phyloP scores from a whole-genome alignment of 1,140 invertebrate genomes.

The Triops longicaudatus region DNA sequence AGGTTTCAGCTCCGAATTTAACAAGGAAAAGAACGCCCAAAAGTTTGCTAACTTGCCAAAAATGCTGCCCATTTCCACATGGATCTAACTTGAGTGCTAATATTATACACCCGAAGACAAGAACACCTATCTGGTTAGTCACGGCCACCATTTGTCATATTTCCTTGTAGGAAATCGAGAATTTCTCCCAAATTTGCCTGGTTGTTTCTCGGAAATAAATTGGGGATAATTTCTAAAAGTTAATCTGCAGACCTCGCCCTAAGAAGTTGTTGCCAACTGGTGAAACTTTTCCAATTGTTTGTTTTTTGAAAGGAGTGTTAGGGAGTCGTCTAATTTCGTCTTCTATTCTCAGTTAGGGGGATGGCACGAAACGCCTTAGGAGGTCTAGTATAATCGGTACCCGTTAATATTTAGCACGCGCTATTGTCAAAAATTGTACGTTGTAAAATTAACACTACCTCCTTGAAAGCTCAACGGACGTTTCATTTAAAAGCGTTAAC shows the following conservation, averaged over 20 bases:
- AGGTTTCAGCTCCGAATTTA: not conserved
- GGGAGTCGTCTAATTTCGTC: not conserved
- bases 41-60: not conserved
- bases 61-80: not conserved
- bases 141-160: too few relatives aligned
- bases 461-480: not conserved
- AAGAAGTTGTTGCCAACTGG: not conserved
- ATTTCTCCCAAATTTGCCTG: too few relatives aligned
- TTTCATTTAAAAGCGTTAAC: not conserved
- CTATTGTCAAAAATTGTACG: not conserved
- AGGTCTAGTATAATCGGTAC: not conserved
- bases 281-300: not conserved
- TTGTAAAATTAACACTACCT: not conserved
- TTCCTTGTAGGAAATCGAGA: too few relatives aligned
- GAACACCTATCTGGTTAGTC: too few relatives aligned
- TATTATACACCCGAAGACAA: not conserved
- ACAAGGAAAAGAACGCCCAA: not conserved
- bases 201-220: not conserved
- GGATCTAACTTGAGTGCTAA: too few relatives aligned
- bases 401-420: slow-evolving; percentile 11
- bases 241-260: not conserved
- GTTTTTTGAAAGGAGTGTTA: not conserved
- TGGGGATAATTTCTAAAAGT: not conserved
- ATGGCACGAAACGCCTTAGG: not conserved
- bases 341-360: not conserved